Base-by-base conservation (phyloP, 1,140 invertebrate genomes). In the Reticulitermes speratus region DNA sequence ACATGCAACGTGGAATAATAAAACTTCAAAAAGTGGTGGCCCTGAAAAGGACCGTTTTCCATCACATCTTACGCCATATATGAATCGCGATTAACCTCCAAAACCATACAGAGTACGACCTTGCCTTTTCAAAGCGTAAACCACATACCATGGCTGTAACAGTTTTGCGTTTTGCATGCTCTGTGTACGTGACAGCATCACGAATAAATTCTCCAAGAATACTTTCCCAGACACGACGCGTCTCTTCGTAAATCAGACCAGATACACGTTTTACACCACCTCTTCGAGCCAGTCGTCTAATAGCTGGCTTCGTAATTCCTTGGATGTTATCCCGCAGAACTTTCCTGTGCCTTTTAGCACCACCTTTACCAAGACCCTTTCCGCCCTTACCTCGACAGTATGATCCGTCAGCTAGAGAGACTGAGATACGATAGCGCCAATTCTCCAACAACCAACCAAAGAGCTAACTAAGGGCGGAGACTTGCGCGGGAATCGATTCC, bases 61-160 rank as follows among this genome's bases (percentile, higher is more conserved):
- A n/a, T n/a, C n/a, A n/a, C n/a, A n/a, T n/a, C n/a, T n/a, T n/a
- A n/a, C n/a, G 45, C 12, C 45, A 48, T 6, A 8, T 12, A 48
- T 12, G 6, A 8, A 48, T 44, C 87, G 30, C 75, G 44, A 85
- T 93, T 92, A 94, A 88, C 93, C 93, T 83, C 94, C 94, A 87
- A 94, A 94, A 87, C 94, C 94, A 89, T 94, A 95, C 0, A 94
- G 88, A 48, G 94, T 94, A 45, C 95, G 92, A 59, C 96, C 96
- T 91, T 97, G 96, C 84, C 96, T 91, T 90, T 97, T 97, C 88
- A 97, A 91, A 44, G 96, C 96, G 89, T 97, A 97, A 38, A 97
- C 96, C 21, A 97, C 95, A 89, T 97, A n/a, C 96, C 96, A 97
- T 97, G 85, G 96, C 96, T 19, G 96, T 97, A 69, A 95, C 94